A percentile compares a stretch with the other conserved stretches of the same genome.
These are phyloP conservation scores for Calephelis virginiensis DNA, from an alignment of 1,140 invertebrate species.

Conservation along the genomic window DNA sequence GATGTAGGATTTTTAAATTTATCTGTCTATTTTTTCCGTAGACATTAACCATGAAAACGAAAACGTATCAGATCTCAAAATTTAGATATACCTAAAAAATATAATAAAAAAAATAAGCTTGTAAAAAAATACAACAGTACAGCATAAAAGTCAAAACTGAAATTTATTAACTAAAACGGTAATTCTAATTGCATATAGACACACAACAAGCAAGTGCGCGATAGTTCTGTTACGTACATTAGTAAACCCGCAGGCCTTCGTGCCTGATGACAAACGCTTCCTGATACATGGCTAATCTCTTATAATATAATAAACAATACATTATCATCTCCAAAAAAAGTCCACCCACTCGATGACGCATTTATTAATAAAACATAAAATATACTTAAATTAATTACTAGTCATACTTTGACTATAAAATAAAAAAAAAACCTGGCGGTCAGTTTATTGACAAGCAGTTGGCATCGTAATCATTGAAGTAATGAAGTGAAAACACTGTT, in stretches of 20 bases:
- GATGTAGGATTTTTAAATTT: too few relatives aligned
- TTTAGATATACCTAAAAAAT: too few relatives aligned
- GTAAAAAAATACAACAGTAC: slow-evolving; percentile 1
- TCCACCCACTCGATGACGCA: not conserved
- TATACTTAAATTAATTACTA: too few relatives aligned
- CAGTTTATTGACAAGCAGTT: too few relatives aligned
- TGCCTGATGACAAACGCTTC: slow-evolving; percentile 35
- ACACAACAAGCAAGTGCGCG: slow-evolving; percentile 28
- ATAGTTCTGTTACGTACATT: slow-evolving; percentile 28
- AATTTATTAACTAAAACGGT: not conserved
- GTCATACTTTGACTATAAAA: too few relatives aligned
- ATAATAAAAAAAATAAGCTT: not conserved
- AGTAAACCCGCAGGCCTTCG: slow-evolving; percentile 36
- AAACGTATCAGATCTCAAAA: too few relatives aligned
- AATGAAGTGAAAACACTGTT: too few relatives aligned
- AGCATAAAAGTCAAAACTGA: not conserved
- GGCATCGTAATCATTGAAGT: too few relatives aligned
- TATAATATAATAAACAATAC: not conserved
- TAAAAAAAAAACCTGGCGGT: too few relatives aligned
- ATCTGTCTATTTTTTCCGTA: too few relatives aligned
- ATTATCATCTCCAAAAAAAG: not conserved
- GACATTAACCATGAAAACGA: too few relatives aligned
- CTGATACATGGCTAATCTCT: slow-evolving; percentile 1
- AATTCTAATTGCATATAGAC: slow-evolving; percentile 23
- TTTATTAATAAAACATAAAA: too few relatives aligned